A percentile compares a stretch with the other conserved stretches of the same genome.
Evolutionary conservation across 2,888 invertebrate genomes (phyloP).

Genomic region (Callyntrura sp.): DNA sequence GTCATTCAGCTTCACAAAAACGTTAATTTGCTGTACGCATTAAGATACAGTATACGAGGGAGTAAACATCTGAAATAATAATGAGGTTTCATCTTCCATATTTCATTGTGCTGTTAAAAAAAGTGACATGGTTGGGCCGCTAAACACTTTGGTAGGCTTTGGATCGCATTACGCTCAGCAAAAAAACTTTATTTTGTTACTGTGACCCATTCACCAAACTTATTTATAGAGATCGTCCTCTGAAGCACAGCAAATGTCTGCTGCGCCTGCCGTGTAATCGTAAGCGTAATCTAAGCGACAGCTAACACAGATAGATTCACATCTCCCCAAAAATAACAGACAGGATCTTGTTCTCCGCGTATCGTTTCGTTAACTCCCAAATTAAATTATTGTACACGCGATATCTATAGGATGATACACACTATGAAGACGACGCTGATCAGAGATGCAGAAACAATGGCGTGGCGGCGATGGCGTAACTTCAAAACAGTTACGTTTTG

Average conservation of each 20-base stretch:
- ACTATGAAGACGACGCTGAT: no score
- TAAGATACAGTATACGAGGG: no score
- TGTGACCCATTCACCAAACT: not conserved
- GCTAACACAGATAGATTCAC: not conserved
- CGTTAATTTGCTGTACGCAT: no score
- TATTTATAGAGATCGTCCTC: no score
- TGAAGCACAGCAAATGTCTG: no score
- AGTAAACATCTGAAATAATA: no score
- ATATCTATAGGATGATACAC: no score
- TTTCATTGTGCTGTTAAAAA: no score
- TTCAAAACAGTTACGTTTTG: constrained; percentile 34
- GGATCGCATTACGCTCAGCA: no score
- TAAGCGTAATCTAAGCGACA: constrained; percentile 3
- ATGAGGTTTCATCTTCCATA: no score
- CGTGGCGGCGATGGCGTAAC: not conserved
- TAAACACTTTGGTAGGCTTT: constrained; percentile 23
- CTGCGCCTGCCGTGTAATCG: no score
- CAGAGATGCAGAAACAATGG: constrained; percentile 52
- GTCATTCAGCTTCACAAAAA: no score
- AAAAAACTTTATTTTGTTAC: not conserved
- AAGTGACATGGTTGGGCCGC: not conserved
- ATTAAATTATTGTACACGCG: not conserved
- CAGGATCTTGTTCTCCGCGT: not conserved
- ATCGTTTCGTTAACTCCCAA: not conserved
- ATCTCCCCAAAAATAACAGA: not conserved